Evolutionary conservation across 2,888 invertebrate species (phyloP), one percentile per base, ranked within the genome.

Genomic region (Bedellia somnulentella): DNA sequence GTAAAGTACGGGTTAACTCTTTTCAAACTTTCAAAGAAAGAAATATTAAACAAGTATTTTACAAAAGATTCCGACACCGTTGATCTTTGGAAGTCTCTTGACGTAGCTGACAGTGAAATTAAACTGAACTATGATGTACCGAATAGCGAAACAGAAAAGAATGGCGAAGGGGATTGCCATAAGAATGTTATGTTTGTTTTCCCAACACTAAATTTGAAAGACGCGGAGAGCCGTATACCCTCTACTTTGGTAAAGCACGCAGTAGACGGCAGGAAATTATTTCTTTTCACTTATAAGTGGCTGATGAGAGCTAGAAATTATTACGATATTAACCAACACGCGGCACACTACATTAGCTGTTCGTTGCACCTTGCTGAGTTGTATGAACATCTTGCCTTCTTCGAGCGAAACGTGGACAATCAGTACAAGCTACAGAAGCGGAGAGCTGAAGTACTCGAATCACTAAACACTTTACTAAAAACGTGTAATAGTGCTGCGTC

Each of bases 371-470:
- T 80, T 25, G 85, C 85, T 24, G 82, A 83, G 42, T 52, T 86
- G 9, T 86, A 83, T 47, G 80, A 82, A 41, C 78, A 80, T 44
- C 60, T 89, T 30, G 81, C 85, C 0, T 86, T 85, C 52, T 89
- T 86, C 57, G 89, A 89, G 52, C 64, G 77, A 22, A 83, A 84
- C 46, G 66, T 84, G 24, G 86, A 86, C 36, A 61, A 57, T 35
- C 73, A 73, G 39, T 82, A 83, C 44, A 73, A 59, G 35, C 71
- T 82, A 13, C 82, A 82, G 41, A 80, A 79, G 47, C 61, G 80
- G 26, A 57, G 82, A 12, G 79, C 79, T 2, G 81, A 82, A 29
- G 76, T 81, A 12, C 47, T 82, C 12, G 82, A 82, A 46, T 71
- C 77, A 0, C 49, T 82, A 1, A 79, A 79, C 43, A 64, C 75